Conservation (phyloP, 2,113 vertebrate genomes). For the Puffinus mauretanicus region DNA sequence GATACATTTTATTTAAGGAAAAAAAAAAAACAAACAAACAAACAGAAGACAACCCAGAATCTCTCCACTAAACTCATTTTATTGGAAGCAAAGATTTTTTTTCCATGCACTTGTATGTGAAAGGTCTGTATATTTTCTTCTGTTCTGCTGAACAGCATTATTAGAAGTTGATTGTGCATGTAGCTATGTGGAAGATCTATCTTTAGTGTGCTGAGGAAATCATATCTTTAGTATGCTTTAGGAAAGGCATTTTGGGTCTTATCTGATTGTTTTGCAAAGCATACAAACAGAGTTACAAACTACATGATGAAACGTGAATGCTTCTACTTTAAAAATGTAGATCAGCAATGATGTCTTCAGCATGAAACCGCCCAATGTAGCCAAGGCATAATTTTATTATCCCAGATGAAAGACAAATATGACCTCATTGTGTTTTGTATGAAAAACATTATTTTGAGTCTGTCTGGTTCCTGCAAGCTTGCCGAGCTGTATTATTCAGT, state of each 20-base stretch:
- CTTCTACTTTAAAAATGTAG: neutral
- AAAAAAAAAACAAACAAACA: too few relatives aligned
- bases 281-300: neutral
- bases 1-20: neutral
- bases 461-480: constrained; percentile 53
- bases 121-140: neutral
- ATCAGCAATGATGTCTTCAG: constrained; percentile 22
- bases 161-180: neutral
- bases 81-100: neutral
- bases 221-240: neutral
- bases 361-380: neutral
- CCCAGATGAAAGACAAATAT: constrained; percentile 54
- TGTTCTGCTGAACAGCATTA: neutral
- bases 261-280: constrained; percentile 11
- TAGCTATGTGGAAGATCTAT: neutral
- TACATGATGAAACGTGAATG: neutral
- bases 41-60: neutral
- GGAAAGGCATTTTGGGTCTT: constrained; percentile 4
- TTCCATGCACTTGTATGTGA: neutral
- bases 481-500: constrained; percentile 7
- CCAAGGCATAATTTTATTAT: constrained; percentile 53
- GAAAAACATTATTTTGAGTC: constrained; percentile 44
- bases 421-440: constrained; percentile 52
- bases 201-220: neutral
- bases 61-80: neutral